phyloP scores from a whole-genome alignment of 2,888 invertebrate species.

The Ophonus ardosiacus region DNA sequence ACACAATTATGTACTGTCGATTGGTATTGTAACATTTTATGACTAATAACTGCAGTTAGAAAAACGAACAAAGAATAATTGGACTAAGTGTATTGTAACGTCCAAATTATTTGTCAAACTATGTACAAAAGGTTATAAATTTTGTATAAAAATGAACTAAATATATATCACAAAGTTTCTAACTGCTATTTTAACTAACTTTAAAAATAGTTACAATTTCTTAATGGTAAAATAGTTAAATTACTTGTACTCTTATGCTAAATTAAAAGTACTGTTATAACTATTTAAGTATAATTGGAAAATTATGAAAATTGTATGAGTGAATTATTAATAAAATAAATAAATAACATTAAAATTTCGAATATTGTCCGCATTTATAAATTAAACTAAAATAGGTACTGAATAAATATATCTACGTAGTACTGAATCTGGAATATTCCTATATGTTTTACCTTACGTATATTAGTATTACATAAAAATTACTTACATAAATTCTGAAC shows the following conservation, averaged over 20 bases:
- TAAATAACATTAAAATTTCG: conserved; percentile 34
- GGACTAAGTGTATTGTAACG: not conserved
- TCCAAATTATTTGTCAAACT: not conserved
- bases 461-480: conserved; percentile 52
- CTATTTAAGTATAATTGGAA: not conserved
- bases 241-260: not conserved
- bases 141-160: not conserved
- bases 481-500: conserved; percentile 33
- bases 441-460: conserved; percentile 48
- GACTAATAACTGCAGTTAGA: not conserved
- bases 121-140: not conserved
- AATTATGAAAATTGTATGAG: not conserved
- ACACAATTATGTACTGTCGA: not conserved
- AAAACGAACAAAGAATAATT: not conserved
- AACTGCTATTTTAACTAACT: not conserved
- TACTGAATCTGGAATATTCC: conserved; percentile 25
- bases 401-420: conserved; percentile 26
- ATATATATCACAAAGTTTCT: not conserved
- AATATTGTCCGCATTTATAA: conserved; percentile 14
- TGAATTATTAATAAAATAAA: not conserved
- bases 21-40: not conserved
- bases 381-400: conserved; percentile 20
- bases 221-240: not conserved
- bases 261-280: not conserved
- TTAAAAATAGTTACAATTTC: not conserved